Percentiles rank a stretch among this genome's conserved stretches.
Evolutionary conservation across 2,113 vertebrate species (phyloP).

Genomic region (Stercorarius parasiticus): DNA sequence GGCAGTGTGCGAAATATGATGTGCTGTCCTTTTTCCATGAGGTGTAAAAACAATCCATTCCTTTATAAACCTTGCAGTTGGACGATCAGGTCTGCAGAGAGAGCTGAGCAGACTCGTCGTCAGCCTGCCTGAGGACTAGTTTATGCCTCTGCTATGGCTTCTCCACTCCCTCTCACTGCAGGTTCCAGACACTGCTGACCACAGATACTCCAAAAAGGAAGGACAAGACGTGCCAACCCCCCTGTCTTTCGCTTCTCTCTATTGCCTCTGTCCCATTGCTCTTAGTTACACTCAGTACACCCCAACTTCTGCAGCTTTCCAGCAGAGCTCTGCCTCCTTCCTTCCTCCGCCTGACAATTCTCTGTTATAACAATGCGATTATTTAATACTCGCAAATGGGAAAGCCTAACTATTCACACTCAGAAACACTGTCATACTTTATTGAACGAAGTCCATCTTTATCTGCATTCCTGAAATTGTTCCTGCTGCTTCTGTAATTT

Average conservation of each 20-base stretch:
- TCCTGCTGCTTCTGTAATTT: background rate
- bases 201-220: background rate
- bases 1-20: background rate
- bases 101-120: background rate
- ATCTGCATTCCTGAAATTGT: background rate
- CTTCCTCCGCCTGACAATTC: background rate
- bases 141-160: background rate
- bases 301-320: background rate
- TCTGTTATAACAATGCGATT: background rate
- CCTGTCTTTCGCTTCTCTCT: background rate
- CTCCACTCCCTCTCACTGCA: background rate
- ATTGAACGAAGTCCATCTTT: background rate
- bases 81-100: rapidly evolving
- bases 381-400: background rate
- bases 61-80: background rate
- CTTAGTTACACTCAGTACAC: background rate
- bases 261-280: background rate
- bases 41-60: background rate
- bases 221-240: rapidly evolving
- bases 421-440: background rate
- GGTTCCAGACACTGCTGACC: rapidly evolving
- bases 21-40: background rate
- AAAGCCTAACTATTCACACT: background rate
- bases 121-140: background rate
- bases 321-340: background rate